Percentiles rank a stretch among this genome's conserved stretches.
These are phyloP conservation scores for Itoplectis maculator DNA, from an alignment of 2,888 invertebrate species.

Conservation along the genomic window DNA sequence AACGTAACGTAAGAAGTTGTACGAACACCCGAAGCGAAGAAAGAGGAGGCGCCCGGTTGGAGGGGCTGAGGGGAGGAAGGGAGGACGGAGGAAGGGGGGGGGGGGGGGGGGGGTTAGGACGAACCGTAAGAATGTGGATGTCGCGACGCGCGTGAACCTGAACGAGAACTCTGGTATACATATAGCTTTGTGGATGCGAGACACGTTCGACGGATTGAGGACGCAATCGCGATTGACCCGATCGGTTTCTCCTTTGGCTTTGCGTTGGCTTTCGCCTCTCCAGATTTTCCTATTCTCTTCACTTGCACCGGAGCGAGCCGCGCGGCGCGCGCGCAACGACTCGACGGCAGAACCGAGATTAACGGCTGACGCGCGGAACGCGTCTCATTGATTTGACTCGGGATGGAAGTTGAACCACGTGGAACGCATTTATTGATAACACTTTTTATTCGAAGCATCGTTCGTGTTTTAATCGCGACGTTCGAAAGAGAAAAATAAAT, in stretches of 20 bases:
- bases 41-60: neutral
- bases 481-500: too few relatives aligned
- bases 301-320: neutral
- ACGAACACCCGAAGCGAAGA: slow-evolving; percentile 10
- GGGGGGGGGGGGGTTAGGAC: neutral
- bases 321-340: neutral
- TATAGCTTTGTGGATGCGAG: slow-evolving; percentile 70
- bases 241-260: slow-evolving; percentile 46
- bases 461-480: too few relatives aligned
- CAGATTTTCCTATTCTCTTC: slow-evolving; percentile 12
- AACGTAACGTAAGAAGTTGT: slow-evolving; percentile 42
- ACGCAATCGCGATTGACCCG: slow-evolving; percentile 75
- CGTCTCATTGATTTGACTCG: neutral
- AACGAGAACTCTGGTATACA: slow-evolving; percentile 17
- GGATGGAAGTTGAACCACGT: too few relatives aligned
- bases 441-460: too few relatives aligned
- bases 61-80: neutral
- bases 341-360: neutral
- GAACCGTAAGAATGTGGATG: slow-evolving; percentile 27
- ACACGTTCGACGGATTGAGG: slow-evolving; percentile 78
- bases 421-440: too few relatives aligned
- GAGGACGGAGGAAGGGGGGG: slow-evolving; percentile 6
- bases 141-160: slow-evolving; percentile 34
- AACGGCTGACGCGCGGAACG: neutral
- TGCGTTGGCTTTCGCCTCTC: slow-evolving; percentile 2